A percentile compares a stretch with the other conserved stretches of the same genome.
phyloP scores from a whole-genome alignment of 2,113 vertebrate genomes.

The Ammodytes dubius region DNA sequence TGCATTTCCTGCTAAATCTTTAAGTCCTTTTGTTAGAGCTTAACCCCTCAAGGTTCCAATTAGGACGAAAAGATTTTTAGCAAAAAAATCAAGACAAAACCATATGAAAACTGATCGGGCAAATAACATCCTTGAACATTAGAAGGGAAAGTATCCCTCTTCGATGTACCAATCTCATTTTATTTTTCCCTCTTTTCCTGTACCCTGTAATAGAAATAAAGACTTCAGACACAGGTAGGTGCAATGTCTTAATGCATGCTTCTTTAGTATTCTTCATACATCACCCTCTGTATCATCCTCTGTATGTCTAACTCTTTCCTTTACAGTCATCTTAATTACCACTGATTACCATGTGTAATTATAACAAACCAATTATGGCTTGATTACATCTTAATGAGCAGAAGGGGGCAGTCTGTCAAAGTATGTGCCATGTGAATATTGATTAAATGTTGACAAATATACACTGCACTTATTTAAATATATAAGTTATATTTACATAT shows the following conservation, averaged over 20 bases:
- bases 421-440: conserved; percentile 4
- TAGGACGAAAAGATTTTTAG: conserved; percentile 9
- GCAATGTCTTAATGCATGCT: conserved; percentile 36
- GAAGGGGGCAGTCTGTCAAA: neutral
- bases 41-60: neutral
- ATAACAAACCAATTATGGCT: conserved; percentile 53
- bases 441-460: neutral
- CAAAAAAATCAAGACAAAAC: neutral
- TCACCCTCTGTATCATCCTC: conserved; percentile 18
- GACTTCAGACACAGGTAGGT: conserved; percentile 99
- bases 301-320: conserved; percentile 37
- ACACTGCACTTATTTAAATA: neutral
- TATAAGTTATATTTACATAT: neutral
- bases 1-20: neutral
- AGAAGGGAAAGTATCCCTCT: conserved; percentile 35
- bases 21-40: conserved; percentile 4
- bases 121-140: conserved; percentile 36
- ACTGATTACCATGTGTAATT: conserved; percentile 57
- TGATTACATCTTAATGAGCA: conserved; percentile 57
- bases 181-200: conserved; percentile 64
- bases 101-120: neutral
- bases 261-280: conserved; percentile 1
- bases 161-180: conserved; percentile 37
- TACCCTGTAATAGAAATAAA: conserved; percentile 95
- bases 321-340: conserved; percentile 44